Percentiles rank a stretch among this genome's conserved stretches.
These are phyloP conservation scores for Actenoides hombroni DNA, from an alignment of 2,113 vertebrate genomes.

Conservation along the genomic window DNA sequence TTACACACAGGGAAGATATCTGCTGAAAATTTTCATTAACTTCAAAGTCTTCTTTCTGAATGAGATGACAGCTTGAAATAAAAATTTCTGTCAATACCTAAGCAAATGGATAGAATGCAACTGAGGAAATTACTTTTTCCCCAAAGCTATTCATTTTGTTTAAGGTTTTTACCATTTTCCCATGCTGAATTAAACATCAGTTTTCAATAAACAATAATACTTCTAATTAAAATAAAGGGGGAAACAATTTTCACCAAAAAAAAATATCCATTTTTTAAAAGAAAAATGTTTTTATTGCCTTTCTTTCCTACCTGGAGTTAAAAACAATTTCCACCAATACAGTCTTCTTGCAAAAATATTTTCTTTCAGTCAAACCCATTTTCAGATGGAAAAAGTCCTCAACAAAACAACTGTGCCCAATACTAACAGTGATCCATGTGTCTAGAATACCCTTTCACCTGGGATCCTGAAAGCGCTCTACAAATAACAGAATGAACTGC, in stretches of 20 bases:
- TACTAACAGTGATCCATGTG: neutral
- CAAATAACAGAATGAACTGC: neutral
- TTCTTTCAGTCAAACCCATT: neutral
- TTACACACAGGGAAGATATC: neutral
- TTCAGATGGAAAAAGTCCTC: neutral
- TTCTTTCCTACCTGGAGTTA: neutral
- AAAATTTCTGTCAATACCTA: neutral
- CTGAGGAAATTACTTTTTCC: neutral
- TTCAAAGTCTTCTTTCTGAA: neutral
- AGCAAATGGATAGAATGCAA: neutral
- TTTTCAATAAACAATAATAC: neutral
- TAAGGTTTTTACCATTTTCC: neutral
- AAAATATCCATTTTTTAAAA: neutral
- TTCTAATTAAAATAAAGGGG: neutral
- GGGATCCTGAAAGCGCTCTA: neutral
- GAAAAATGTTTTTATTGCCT: neutral
- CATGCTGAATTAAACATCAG: neutral
- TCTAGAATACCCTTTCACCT: neutral
- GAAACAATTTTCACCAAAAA: neutral
- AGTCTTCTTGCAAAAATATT: neutral
- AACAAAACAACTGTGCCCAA: neutral
- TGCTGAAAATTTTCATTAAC: neutral
- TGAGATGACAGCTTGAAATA: neutral
- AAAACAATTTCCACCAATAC: neutral
- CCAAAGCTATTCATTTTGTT: neutral